phyloP scores from a whole-genome alignment of 2,888 invertebrate genomes.

The Aporophyla nigra region DNA sequence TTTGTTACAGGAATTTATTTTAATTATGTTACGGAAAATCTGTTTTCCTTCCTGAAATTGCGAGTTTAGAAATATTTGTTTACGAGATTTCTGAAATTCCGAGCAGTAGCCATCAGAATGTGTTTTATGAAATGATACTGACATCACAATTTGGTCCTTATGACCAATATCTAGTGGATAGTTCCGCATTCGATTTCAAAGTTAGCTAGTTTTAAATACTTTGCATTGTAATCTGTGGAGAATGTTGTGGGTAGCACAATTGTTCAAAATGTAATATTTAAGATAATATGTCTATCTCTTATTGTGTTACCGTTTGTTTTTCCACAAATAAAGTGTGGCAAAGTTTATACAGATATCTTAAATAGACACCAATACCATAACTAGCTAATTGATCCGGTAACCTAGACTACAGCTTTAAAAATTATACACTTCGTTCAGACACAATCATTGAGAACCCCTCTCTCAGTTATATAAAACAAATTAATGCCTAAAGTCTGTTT shows the following conservation, averaged over 20 bases:
- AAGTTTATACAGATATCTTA: neutral
- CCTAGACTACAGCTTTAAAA: no score
- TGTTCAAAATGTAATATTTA: no score
- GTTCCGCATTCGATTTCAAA: neutral
- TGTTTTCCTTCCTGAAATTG: neutral
- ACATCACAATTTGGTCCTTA: neutral
- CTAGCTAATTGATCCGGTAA: neutral
- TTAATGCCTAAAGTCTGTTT: neutral
- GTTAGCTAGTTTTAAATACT: no score
- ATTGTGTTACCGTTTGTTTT: no score
- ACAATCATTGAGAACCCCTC: neutral
- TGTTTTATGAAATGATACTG: neutral
- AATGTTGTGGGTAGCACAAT: no score
- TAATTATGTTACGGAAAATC: slow-evolving; percentile 32
- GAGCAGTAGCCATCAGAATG: neutral
- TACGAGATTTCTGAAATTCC: slow-evolving; percentile 8
- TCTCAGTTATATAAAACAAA: neutral
- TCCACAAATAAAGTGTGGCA: no score
- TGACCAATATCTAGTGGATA: neutral
- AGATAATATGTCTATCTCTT: no score
- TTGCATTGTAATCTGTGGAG: no score
- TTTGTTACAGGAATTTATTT: slow-evolving; percentile 33
- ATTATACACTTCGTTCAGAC: neutral
- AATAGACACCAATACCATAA: neutral
- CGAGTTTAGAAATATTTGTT: slow-evolving; percentile 6